phyloP scores from a whole-genome alignment of 2,888 invertebrate genomes.

The Eudemis profundana region DNA sequence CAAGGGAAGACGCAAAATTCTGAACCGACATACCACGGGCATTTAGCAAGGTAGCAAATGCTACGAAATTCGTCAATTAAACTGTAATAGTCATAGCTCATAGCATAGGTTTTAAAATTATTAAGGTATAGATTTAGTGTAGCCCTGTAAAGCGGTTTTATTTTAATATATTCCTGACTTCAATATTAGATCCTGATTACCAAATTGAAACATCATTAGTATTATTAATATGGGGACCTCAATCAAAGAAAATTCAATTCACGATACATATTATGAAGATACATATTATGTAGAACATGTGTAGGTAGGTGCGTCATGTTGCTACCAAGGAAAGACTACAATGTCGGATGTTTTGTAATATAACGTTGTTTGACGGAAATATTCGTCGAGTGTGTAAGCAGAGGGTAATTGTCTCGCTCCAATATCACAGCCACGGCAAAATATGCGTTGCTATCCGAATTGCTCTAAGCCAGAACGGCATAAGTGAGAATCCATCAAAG shows the following conservation, averaged over 20 bases:
- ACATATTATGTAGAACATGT: neutral
- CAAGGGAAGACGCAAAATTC: too few species aligned
- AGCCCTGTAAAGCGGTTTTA: too few species aligned
- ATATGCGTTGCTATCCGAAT: slow-evolving; percentile 33
- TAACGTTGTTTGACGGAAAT: slow-evolving; percentile 70
- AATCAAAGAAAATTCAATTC: too few species aligned
- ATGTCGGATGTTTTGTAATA: slow-evolving; percentile 66
- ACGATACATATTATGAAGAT: too few species aligned
- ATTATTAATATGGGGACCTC: neutral
- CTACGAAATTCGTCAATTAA: too few species aligned
- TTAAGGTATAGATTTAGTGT: too few species aligned
- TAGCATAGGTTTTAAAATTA: too few species aligned
- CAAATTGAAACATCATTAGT: neutral
- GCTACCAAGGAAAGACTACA: slow-evolving; percentile 16
- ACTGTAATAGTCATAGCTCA: too few species aligned
- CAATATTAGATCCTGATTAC: too few species aligned
- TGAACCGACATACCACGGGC: too few species aligned
- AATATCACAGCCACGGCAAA: slow-evolving; percentile 29
- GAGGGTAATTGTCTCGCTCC: slow-evolving; percentile 50
- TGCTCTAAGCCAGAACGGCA: slow-evolving; percentile 23
- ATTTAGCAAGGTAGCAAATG: too few species aligned
- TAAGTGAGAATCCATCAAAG: neutral
- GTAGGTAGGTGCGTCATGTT: neutral
- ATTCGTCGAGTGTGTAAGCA: slow-evolving; percentile 64
- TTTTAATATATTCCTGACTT: too few species aligned